Evolutionary conservation across 2,797 vertebrate genomes (phyloP), one percentile per base, ranked within the genome.

Genomic region (Acanthurus tractus): DNA sequence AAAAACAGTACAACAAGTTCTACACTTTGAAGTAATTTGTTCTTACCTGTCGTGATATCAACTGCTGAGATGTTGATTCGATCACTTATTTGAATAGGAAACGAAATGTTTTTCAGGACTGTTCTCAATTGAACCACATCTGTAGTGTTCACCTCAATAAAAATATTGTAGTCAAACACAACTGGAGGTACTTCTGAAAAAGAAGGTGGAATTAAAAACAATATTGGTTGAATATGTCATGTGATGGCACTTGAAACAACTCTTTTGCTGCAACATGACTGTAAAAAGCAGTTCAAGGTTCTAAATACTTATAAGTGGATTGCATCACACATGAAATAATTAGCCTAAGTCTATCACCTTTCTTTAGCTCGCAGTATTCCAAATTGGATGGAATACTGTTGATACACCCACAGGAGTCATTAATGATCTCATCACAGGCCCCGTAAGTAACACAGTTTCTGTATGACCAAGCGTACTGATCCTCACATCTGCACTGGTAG

Each of bases 401-500:
- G 63, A 86, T 75, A 59, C 95, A 96, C 36, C 59, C 42, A 54
- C 96, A 97, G 0, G 65, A 38, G 17, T 74, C 52, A 5, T 45
- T 12, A 0, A 8, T 15, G 14, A 81, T 48, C n/a, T 70, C 76
- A 40, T 86, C 75, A 79, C 93, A 95, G 15, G 78, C 34, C 14
- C 83, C 76, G 8, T 92, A 90, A 5, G 56, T 65, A 1, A 23
- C 6, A 34, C 96, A 97, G 44, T 46, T 76, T 0, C 20, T 55
- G 18, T 52, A 70, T 0, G 95, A 92, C 96, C 96, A 97, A 46
- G 36, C 70, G 6, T 93, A 96, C n/a, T 92, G 91, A n/a, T 86
- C 63, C 82, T 96, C 95, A 76, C 97, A 98, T 63, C 65, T 88
- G 73, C 97, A 98, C 76, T 92, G 89, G 77, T 86, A 84, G 52